A percentile compares a stretch with the other conserved stretches of the same genome.
Evolutionary conservation across 2,797 vertebrate genomes (phyloP).

Genomic region (Phrynocephalus vlangalii): DNA sequence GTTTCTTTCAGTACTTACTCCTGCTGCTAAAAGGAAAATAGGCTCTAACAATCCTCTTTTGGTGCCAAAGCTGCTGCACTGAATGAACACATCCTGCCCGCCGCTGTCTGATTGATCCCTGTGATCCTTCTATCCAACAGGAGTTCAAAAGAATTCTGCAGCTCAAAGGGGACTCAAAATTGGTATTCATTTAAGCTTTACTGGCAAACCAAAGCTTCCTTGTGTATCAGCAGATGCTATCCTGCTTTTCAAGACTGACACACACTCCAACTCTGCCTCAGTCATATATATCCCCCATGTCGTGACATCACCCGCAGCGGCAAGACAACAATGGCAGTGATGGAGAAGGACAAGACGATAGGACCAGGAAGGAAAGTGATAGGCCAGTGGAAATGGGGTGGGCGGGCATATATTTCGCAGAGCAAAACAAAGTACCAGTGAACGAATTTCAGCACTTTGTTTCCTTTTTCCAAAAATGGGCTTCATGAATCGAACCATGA

Average conservation of each 20-base stretch:
- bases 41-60: slow-evolving; percentile 78
- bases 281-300: background rate
- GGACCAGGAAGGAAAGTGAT: too few relatives aligned
- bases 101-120: slow-evolving; percentile 75
- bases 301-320: too few relatives aligned
- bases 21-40: slow-evolving; percentile 80
- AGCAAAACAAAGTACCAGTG: too few relatives aligned
- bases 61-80: slow-evolving; percentile 73
- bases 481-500: too few relatives aligned
- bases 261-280: slow-evolving; percentile 41
- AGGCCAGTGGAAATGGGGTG: too few relatives aligned
- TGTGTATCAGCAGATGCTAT: slow-evolving; percentile 60
- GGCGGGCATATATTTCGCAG: too few relatives aligned
- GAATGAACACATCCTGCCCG: slow-evolving; percentile 77
- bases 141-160: slow-evolving; percentile 75
- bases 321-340: too few relatives aligned
- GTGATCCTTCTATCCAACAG: slow-evolving; percentile 72
- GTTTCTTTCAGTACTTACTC: slow-evolving; percentile 78
- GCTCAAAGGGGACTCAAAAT: slow-evolving; percentile 71
- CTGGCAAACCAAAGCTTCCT: slow-evolving; percentile 60
- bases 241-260: slow-evolving; percentile 62
- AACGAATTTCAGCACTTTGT: too few relatives aligned
- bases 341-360: too few relatives aligned
- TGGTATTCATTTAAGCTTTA: slow-evolving; percentile 76
- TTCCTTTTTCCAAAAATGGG: too few relatives aligned